phyloP scores from a whole-genome alignment of 2,113 vertebrate genomes.

The Furnarius figulus region DNA sequence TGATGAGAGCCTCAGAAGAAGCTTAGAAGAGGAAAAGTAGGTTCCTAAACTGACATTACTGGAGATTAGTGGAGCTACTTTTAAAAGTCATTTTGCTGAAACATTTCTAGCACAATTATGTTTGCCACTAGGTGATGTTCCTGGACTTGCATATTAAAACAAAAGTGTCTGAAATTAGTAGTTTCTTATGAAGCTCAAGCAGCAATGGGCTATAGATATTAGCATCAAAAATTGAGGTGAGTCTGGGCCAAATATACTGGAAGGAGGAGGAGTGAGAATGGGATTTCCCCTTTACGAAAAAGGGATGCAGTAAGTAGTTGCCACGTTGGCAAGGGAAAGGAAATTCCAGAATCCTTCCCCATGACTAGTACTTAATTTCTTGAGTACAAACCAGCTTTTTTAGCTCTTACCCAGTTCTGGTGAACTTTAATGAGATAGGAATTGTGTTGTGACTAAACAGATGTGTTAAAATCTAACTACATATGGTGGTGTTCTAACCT shows the following conservation, averaged over 20 bases:
- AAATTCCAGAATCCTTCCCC: neutral
- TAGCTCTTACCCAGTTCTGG: neutral
- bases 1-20: neutral
- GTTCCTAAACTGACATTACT: neutral
- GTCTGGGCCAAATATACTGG: neutral
- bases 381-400: neutral
- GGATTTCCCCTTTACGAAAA: neutral
- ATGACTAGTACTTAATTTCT: neutral
- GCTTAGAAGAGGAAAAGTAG: neutral
- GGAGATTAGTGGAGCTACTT: neutral
- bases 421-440: neutral
- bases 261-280: neutral
- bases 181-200: neutral
- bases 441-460: neutral
- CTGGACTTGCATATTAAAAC: neutral
- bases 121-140: neutral
- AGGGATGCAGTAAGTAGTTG: neutral
- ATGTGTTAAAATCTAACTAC: neutral
- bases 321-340: rapidly evolving
- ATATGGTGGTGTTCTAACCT: neutral
- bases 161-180: neutral
- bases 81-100: neutral
- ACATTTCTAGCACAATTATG: neutral
- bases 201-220: neutral
- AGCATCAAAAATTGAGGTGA: neutral